Conservation (phyloP, 1,140 invertebrate species). For the Drosophila nigromelanica region DNA sequence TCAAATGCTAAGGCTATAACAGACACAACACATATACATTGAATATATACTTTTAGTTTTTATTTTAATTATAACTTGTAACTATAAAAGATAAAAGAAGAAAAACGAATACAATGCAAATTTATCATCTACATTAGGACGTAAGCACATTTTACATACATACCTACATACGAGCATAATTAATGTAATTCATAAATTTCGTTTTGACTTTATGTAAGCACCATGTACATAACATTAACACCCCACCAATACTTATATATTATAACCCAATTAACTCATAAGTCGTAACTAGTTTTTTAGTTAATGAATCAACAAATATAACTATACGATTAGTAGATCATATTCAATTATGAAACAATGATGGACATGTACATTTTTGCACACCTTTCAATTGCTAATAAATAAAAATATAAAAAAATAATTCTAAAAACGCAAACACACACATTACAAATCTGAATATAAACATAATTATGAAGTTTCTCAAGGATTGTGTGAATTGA, state of each 20-base stretch:
- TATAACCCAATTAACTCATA: slow-evolving; percentile 8
- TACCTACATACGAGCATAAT: slow-evolving; percentile 1
- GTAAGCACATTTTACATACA: slow-evolving; percentile 34
- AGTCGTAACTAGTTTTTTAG: slow-evolving; percentile 37
- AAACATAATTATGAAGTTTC: neutral
- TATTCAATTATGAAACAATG: too few relatives aligned
- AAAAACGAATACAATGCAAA: slow-evolving; percentile 49
- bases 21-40: slow-evolving; percentile 11
- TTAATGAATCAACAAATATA: slow-evolving; percentile 30
- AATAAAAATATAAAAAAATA: neutral
- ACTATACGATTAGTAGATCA: slow-evolving; percentile 5
- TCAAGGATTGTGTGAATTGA: neutral
- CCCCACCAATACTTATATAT: slow-evolving; percentile 46
- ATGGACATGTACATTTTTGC: slow-evolving; percentile 42
- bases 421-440: too few relatives aligned
- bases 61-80: slow-evolving; percentile 48
- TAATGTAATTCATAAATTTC: slow-evolving; percentile 22
- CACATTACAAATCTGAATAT: slow-evolving; percentile 2
- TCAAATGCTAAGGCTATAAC: slow-evolving; percentile 7
- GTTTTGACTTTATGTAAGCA: slow-evolving; percentile 51
- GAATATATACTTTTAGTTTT: slow-evolving; percentile 44
- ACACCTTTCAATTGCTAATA: slow-evolving; percentile 28
- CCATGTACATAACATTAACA: slow-evolving; percentile 55
- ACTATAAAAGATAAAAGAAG: slow-evolving; percentile 47
- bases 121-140: slow-evolving; percentile 46